phyloP scores from a whole-genome alignment of 2,797 vertebrate species.

The Lerista edwardsae region DNA sequence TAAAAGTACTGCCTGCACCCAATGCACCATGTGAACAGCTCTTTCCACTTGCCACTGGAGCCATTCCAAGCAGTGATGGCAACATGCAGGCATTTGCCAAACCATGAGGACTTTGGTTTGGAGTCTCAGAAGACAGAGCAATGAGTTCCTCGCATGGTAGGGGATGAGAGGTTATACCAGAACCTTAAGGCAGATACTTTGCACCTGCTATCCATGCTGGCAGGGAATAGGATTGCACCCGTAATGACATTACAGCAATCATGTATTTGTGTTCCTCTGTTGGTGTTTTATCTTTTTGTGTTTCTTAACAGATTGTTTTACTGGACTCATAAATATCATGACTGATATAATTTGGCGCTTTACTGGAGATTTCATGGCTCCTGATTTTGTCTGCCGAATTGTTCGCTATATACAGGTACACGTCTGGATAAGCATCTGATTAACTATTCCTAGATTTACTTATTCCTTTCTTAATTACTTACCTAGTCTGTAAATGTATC shows the following conservation, averaged over 20 bases:
- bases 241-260: too few relatives aligned
- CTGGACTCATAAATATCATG: constrained; percentile 80
- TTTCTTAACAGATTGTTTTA: constrained; percentile 75
- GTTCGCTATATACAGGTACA: constrained; percentile 80
- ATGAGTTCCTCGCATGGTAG: too few relatives aligned
- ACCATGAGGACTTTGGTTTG: too few relatives aligned
- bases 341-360: constrained; percentile 83
- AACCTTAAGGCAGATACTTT: too few relatives aligned
- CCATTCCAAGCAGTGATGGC: too few relatives aligned
- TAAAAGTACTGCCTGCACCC: too few relatives aligned
- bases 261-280: neutral
- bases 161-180: neutral
- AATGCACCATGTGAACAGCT: too few relatives aligned
- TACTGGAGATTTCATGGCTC: constrained; percentile 81
- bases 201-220: neutral
- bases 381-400: constrained; percentile 76
- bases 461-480: neutral
- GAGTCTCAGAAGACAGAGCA: too few relatives aligned
- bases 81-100: too few relatives aligned
- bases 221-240: neutral
- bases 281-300: neutral
- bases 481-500: neutral
- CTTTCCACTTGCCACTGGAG: too few relatives aligned
- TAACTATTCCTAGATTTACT: neutral
- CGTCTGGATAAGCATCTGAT: fast-evolving